Evolutionary conservation across 1,140 invertebrate species (phyloP), one percentile per base, ranked within the genome.

Genomic region (Bathynomus jamesi): DNA sequence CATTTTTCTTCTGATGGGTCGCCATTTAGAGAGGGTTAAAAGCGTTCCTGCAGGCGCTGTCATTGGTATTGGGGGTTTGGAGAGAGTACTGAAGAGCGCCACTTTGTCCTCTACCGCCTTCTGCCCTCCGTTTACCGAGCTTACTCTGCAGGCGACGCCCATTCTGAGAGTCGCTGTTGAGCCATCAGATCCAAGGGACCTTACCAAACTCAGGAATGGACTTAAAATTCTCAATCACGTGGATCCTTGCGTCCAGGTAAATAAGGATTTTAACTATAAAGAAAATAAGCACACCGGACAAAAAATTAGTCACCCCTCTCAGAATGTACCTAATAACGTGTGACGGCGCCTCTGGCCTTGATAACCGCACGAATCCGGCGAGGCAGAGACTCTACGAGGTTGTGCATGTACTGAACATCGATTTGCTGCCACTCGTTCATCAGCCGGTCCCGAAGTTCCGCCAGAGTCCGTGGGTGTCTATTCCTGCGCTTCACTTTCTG

Each of bases 91-190:
- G 0, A 95, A 96, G 83, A 94, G 92, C 13, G 95, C 91, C 0
- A 98, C 95, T 0, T 81, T 99, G n/a, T 93, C 93, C 11, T 89
- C 86, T 67, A 91, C 87, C 0, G 78, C 94, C 27, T 88, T 89
- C 70, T 96, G 94, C 84, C 92, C 95, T 0, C 87, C 95, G 0
- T 96, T 99, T 79, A 89, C 89, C 40, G 94, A 97, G 79, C 82
- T 94, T 40, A 89, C 88, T 67, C 87, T 89, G 60, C 87, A 92
- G 78, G 87, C 89, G 3, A 88, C 90, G 31, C 96, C 96, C 0
- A 76, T 99, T 76, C 84, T 99, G 0, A 86, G 94, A 69, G 96
- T 99, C 2, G 95, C 96, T 8, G 84, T 99, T n/a, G 94, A 98
- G 82, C 93, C 96, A 3, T 86, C 87, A 65, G 88, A 93, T 81